A percentile compares a stretch with the other conserved stretches of the same genome.
Evolutionary conservation across 2,113 vertebrate species (phyloP).

Genomic region (Atherinomorus stipes): DNA sequence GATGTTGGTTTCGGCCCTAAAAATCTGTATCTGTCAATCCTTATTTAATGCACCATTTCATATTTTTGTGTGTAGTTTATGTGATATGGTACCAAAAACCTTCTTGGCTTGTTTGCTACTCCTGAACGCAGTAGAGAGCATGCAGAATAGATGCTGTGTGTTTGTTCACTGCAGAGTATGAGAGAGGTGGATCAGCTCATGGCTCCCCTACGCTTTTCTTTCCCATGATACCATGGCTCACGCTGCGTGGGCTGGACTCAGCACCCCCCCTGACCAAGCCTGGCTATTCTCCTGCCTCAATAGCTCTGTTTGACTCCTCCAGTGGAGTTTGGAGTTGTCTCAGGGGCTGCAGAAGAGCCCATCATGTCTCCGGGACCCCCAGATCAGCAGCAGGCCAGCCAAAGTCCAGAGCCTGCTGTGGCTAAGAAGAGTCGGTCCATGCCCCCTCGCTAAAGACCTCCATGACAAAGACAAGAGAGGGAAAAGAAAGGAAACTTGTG

Average conservation of each 20-base stretch:
- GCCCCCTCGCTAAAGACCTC: constrained; percentile 32
- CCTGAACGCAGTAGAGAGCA: neutral
- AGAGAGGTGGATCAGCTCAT: constrained; percentile 44
- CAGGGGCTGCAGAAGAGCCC: constrained; percentile 33
- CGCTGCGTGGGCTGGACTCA: constrained; percentile 70
- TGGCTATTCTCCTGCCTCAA: constrained; percentile 66
- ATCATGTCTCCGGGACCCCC: constrained; percentile 28
- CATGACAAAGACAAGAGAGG: constrained; percentile 31
- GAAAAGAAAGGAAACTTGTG: constrained; percentile 2
- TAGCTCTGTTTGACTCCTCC: constrained; percentile 69
- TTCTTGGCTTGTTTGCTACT: too few relatives aligned
- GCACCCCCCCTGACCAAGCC: constrained; percentile 59
- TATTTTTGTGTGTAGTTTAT: too few relatives aligned
- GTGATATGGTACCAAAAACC: too few relatives aligned
- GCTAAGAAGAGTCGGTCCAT: constrained; percentile 14
- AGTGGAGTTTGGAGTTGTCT: constrained; percentile 37
- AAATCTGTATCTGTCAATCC: too few relatives aligned
- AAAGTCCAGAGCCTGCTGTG: constrained; percentile 23
- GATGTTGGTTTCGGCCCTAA: too few relatives aligned
- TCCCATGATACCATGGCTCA: constrained; percentile 66
- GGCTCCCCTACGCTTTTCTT: constrained; percentile 62
- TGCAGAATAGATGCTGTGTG: neutral
- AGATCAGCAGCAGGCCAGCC: constrained; percentile 2
- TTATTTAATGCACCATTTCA: too few relatives aligned
- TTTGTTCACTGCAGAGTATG: constrained; percentile 17